Percentiles rank a stretch among this genome's conserved stretches.
Conservation (phyloP, 2,113 vertebrate species). For the Cnemophilus loriae region DNA sequence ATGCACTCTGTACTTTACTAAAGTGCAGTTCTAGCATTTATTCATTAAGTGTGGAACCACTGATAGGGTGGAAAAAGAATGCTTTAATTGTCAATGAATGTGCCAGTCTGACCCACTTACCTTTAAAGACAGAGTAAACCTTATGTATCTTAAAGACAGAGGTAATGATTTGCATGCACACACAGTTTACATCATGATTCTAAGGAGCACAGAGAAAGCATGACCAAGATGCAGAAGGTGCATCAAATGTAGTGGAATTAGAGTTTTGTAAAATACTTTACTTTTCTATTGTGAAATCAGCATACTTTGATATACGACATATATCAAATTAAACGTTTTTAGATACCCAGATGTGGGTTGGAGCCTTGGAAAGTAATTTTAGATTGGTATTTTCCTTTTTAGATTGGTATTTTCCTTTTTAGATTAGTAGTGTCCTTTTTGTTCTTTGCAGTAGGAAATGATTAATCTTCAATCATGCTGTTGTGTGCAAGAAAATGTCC, state of each 20-base stretch:
- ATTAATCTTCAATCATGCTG: not conserved
- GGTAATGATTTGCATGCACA: not conserved
- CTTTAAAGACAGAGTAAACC: not conserved
- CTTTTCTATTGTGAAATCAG: not conserved
- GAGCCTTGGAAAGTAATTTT: not conserved
- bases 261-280: not conserved
- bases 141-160: not conserved
- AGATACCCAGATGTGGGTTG: not conserved
- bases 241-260: not conserved
- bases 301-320: not conserved
- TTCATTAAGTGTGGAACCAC: not conserved
- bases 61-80: not conserved
- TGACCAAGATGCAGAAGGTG: not conserved
- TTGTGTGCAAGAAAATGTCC: not conserved
- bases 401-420: not conserved
- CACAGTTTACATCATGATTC: not conserved
- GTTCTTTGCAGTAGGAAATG: not conserved
- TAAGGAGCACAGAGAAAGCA: not conserved
- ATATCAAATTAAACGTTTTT: not conserved
- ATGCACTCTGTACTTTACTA: constrained; percentile 2
- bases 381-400: not conserved
- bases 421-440: not conserved
- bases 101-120: not conserved
- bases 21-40: not conserved
- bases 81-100: not conserved